Evolutionary conservation across 2,888 invertebrate species (phyloP).

Genomic region (Helleia helle): DNA sequence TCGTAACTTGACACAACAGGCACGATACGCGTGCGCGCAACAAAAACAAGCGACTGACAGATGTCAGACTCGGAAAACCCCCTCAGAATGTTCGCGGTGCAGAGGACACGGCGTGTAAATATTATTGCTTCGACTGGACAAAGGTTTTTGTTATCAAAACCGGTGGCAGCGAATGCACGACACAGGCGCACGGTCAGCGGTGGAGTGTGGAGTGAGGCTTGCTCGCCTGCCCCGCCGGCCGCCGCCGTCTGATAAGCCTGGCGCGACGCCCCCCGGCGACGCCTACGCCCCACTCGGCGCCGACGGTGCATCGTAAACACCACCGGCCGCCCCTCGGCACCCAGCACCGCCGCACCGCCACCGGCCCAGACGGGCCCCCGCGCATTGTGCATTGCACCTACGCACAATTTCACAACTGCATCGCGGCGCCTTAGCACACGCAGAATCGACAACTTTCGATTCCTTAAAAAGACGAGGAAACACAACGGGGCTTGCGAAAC

Average conservation of each 20-base stretch:
- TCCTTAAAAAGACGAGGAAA: slow-evolving; percentile 67
- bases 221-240: slow-evolving; percentile 70
- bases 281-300: slow-evolving; percentile 70
- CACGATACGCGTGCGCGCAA: slow-evolving; percentile 59
- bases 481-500: slow-evolving; percentile 44
- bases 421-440: slow-evolving; percentile 33
- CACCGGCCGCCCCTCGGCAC: slow-evolving; percentile 57
- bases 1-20: slow-evolving; percentile 55
- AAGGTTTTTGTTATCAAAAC: slow-evolving; percentile 72
- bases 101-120: slow-evolving; percentile 59
- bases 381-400: slow-evolving; percentile 58
- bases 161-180: slow-evolving; percentile 53
- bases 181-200: slow-evolving; percentile 61
- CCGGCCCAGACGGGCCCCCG: slow-evolving; percentile 56
- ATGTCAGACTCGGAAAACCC: slow-evolving; percentile 64
- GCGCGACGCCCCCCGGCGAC: slow-evolving; percentile 73
- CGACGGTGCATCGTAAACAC: slow-evolving; percentile 61
- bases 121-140: slow-evolving; percentile 68
- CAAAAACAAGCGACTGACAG: slow-evolving; percentile 60
- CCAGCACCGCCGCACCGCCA: slow-evolving; percentile 30
- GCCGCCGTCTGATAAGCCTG: slow-evolving; percentile 72
- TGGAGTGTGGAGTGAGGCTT: slow-evolving; percentile 62
- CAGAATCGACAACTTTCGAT: slow-evolving; percentile 64
- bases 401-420: slow-evolving; percentile 62
- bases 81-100: slow-evolving; percentile 57